Conservation (phyloP, 2,888 invertebrate species). For the Fragum fragum region DNA sequence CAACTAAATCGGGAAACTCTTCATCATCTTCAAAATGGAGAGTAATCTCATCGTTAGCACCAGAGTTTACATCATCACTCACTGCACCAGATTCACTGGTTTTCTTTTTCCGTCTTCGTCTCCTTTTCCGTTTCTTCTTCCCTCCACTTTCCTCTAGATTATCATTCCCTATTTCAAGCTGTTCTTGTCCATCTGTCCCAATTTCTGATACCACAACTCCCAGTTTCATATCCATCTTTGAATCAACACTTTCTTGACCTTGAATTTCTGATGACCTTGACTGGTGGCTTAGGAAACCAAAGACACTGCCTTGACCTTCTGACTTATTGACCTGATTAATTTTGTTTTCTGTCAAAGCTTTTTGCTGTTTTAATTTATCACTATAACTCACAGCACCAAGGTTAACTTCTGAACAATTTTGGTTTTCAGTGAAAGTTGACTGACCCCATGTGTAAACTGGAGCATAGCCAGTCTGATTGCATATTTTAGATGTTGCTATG, state of each 20-base stretch:
- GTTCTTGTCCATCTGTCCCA: background rate
- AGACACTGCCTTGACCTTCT: background rate
- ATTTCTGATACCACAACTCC: background rate
- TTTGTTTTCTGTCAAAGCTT: too few species aligned
- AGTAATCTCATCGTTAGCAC: constrained; percentile 62
- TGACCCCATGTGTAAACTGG: constrained; percentile 18
- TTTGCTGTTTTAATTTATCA: constrained; percentile 5
- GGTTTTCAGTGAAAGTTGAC: background rate
- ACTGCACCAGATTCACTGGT: constrained; percentile 47
- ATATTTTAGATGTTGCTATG: constrained; percentile 7
- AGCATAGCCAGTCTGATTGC: background rate
- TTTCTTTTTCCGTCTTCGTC: constrained; percentile 60
- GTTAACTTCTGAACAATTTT: background rate
- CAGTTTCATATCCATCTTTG: background rate
- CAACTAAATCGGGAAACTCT: constrained; percentile 82
- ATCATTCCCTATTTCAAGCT: background rate
- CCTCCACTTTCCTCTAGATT: constrained; percentile 28
- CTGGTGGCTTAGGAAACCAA: background rate
- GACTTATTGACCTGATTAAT: background rate
- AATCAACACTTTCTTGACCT: constrained; percentile 3
- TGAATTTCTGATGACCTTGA: constrained; percentile 4
- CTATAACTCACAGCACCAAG: background rate
- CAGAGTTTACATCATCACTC: constrained; percentile 45
- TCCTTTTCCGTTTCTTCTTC: constrained; percentile 62
- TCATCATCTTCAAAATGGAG: constrained; percentile 84